These are phyloP conservation scores for Cheirogaleus major DNA, from an alignment of 2,797 vertebrate genomes.

Conservation along the genomic window DNA sequence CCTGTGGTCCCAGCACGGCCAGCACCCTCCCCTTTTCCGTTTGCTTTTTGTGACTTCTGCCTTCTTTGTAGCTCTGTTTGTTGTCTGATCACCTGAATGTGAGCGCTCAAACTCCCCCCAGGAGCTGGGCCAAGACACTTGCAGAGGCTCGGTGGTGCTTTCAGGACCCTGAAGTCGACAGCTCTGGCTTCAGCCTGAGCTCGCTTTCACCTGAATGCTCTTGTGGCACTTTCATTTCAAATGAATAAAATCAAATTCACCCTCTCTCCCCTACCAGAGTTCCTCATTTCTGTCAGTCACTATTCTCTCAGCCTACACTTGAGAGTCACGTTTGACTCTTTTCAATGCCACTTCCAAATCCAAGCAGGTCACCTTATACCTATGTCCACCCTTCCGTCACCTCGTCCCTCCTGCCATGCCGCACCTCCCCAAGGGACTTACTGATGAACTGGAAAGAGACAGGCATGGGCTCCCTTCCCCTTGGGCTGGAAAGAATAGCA, in stretches of 20 bases:
- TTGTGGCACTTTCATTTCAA: not conserved
- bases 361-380: not conserved
- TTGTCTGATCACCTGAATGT: not conserved
- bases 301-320: not conserved
- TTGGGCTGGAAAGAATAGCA: not conserved
- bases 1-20: not conserved
- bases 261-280: not conserved
- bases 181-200: not conserved
- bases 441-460: not conserved
- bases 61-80: not conserved
- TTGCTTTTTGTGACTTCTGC: not conserved
- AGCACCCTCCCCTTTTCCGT: not conserved
- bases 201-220: not conserved
- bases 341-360: not conserved
- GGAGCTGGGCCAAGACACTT: not conserved
- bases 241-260: not conserved
- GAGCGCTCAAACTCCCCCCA: not conserved
- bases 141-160: not conserved
- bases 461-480: not conserved
- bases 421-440: not conserved
- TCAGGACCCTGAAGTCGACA: not conserved
- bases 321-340: not conserved
- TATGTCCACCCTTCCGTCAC: not conserved
- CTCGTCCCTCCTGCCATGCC: not conserved
- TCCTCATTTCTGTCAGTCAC: not conserved